These are phyloP conservation scores for Lasaia peninsularis DNA, from an alignment of 1,140 invertebrate species.

Conservation along the genomic window DNA sequence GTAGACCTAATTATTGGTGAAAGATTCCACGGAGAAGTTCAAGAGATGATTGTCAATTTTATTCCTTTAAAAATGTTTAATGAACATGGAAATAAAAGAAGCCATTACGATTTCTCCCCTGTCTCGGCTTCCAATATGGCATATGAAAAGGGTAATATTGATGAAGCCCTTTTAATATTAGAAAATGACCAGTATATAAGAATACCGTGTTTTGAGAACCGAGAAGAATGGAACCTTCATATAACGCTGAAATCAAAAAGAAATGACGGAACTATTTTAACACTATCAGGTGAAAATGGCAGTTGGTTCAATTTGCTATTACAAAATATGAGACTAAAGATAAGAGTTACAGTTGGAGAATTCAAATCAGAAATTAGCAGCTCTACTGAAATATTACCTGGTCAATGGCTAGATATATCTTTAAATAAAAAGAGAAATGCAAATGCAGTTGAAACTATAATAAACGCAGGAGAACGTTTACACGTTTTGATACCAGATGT, in stretches of 20 bases:
- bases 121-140: constrained; percentile 46
- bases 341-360: constrained; percentile 39
- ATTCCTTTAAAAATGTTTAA: constrained; percentile 46
- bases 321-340: constrained; percentile 51
- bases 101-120: constrained; percentile 35
- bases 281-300: constrained; percentile 30
- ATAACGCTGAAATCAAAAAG: constrained; percentile 51
- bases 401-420: constrained; percentile 56
- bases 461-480: constrained; percentile 51
- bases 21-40: constrained; percentile 56
- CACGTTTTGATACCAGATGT: constrained; percentile 31
- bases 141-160: constrained; percentile 48
- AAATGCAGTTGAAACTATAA: constrained; percentile 47
- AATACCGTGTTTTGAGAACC: constrained; percentile 48
- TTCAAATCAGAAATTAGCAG: constrained; percentile 46
- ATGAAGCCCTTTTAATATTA: constrained; percentile 52
- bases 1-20: constrained; percentile 53
- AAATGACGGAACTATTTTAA: constrained; percentile 50
- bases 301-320: constrained; percentile 49
- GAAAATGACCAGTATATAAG: constrained; percentile 51
- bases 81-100: constrained; percentile 27
- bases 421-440: constrained; percentile 44
- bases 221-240: constrained; percentile 52
- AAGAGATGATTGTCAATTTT: constrained; percentile 62
- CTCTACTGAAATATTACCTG: constrained; percentile 40